Percentiles rank a stretch among this genome's conserved stretches.
Conservation (phyloP, 2,888 invertebrate genomes). For the Cephus pulcher region DNA sequence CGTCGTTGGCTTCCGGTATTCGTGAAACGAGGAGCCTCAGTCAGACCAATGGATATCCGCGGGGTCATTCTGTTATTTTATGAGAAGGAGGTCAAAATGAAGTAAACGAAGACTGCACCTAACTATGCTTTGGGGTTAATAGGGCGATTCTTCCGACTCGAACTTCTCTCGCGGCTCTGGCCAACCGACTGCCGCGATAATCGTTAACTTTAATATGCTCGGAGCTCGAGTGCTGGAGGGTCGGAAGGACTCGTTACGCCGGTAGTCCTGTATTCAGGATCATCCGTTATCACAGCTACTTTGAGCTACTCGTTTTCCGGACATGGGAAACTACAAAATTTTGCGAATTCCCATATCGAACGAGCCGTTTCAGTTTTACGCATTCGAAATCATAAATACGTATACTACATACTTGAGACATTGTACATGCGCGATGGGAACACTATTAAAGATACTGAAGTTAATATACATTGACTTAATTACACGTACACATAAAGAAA, state of each 20-base stretch:
- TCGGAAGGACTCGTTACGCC: neutral
- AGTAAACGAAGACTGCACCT: neutral
- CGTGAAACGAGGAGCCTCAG: neutral
- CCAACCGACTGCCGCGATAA: neutral
- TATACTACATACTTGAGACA: neutral
- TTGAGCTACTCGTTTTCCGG: neutral
- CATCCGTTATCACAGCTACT: neutral
- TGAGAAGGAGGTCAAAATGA: neutral
- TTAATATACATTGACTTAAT: slow-evolving; percentile 24
- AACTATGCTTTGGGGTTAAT: neutral
- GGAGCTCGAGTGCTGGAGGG: neutral
- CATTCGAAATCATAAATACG: neutral
- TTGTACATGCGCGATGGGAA: neutral
- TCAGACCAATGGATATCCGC: neutral
- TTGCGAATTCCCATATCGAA: neutral
- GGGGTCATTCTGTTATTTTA: neutral
- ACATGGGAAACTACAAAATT: neutral
- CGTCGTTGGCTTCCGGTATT: neutral
- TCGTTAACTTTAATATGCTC: neutral
- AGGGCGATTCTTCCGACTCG: neutral
- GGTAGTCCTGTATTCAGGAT: neutral
- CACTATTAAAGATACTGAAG: neutral
- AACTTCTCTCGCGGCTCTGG: neutral
- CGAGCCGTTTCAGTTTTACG: neutral
- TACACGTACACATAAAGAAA: slow-evolving; percentile 25